These are phyloP conservation scores for Chrysomela aeneicollis DNA, from an alignment of 2,888 invertebrate genomes.

Conservation along the genomic window DNA sequence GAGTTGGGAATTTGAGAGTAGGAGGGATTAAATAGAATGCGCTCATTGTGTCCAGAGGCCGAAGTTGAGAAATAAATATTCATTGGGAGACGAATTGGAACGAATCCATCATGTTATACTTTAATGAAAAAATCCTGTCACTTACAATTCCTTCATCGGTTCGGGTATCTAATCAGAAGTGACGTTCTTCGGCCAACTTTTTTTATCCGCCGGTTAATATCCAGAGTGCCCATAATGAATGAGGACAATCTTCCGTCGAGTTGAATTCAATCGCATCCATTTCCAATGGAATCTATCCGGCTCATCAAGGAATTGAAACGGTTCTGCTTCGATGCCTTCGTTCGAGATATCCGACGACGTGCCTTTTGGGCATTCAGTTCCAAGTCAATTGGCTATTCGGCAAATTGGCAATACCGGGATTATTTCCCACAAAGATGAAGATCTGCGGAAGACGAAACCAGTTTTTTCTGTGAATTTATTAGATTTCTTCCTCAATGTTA, in stretches of 20 bases:
- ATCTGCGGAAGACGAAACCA: too few species aligned
- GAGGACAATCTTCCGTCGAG: slow-evolving; percentile 22
- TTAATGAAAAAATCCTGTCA: neutral
- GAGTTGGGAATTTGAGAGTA: too few species aligned
- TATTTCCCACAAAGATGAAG: neutral
- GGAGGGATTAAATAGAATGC: too few species aligned
- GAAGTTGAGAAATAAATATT: too few species aligned
- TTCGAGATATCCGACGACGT: neutral
- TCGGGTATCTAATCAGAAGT: neutral
- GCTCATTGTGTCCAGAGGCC: too few species aligned
- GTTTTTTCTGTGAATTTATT: too few species aligned
- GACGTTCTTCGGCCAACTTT: slow-evolving; percentile 1
- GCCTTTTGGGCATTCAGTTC: slow-evolving; percentile 7
- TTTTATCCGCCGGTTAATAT: slow-evolving; percentile 27
- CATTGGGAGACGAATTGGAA: too few species aligned
- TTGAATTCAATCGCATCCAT: slow-evolving; percentile 23
- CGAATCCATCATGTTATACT: neutral
- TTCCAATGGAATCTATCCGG: neutral
- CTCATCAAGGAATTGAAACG: slow-evolving; percentile 8
- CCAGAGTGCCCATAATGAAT: slow-evolving; percentile 28
- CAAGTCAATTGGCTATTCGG: neutral
- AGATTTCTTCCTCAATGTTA: too few species aligned
- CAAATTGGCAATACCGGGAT: neutral
- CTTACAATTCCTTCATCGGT: neutral
- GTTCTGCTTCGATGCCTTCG: neutral